A percentile compares a stretch with the other conserved stretches of the same genome.
phyloP scores from a whole-genome alignment of 2,113 vertebrate genomes.

The Gasterosteus nipponicus region DNA sequence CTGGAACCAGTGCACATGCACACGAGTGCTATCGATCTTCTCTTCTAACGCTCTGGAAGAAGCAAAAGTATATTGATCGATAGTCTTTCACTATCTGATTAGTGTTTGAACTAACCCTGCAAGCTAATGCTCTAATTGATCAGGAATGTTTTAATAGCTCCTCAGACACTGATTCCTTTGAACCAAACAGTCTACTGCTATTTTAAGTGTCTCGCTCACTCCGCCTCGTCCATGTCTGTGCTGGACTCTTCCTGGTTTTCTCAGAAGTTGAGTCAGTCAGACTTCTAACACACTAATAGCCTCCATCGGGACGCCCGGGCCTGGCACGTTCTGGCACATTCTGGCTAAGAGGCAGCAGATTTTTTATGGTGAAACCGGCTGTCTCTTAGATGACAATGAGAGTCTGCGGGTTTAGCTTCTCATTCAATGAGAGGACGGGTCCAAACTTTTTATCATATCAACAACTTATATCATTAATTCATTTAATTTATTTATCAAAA shows the following conservation, averaged over 20 bases:
- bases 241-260: constrained; percentile 40
- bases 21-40: neutral
- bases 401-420: constrained; percentile 3
- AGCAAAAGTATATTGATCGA: neutral
- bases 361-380: constrained; percentile 68
- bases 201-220: constrained; percentile 22
- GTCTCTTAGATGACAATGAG: constrained; percentile 41
- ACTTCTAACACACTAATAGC: constrained; percentile 61
- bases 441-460: no score
- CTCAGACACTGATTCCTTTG: constrained; percentile 49
- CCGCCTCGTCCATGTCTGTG: constrained; percentile 28
- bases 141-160: constrained; percentile 39
- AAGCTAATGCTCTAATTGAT: constrained; percentile 34
- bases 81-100: constrained; percentile 9
- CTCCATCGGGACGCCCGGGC: constrained; percentile 55
- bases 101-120: constrained; percentile 14
- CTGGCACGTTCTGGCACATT: constrained; percentile 43
- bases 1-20: neutral
- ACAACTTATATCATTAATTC: no score
- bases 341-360: constrained; percentile 67
- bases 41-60: neutral
- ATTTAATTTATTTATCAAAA: no score
- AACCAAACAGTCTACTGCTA: constrained; percentile 25
- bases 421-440: no score
- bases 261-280: constrained; percentile 58